Percentiles rank a stretch among this genome's conserved stretches.
These are phyloP conservation scores for Megaleporinus macrocephalus DNA, from an alignment of 2,113 vertebrate genomes.

Conservation along the genomic window DNA sequence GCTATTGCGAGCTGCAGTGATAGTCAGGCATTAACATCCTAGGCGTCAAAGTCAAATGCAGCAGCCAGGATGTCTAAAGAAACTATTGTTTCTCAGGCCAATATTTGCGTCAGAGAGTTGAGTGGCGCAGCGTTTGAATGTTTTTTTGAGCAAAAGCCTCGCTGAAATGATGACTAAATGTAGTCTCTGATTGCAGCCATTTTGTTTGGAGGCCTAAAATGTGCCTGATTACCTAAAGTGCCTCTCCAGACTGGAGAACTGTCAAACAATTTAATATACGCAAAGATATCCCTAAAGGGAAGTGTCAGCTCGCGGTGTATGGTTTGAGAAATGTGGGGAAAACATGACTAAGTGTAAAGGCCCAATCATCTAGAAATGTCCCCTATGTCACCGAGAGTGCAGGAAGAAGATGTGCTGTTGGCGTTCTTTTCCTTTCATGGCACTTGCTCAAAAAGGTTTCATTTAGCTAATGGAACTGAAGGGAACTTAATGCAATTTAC, in stretches of 20 bases:
- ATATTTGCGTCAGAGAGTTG: not conserved
- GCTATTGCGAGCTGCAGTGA: not conserved
- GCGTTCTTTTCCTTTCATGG: slow-evolving; percentile 41
- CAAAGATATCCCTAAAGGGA: slow-evolving; percentile 2
- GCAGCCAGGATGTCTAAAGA: not conserved
- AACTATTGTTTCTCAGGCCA: not conserved
- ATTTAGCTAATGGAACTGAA: slow-evolving; percentile 52
- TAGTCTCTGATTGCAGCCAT: not conserved
- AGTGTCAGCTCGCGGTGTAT: slow-evolving; percentile 1
- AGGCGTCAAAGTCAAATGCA: not conserved
- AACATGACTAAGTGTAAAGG: slow-evolving; percentile 7
- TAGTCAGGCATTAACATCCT: not conserved
- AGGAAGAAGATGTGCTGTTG: not conserved
- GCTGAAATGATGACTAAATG: not conserved
- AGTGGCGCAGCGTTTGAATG: not conserved
- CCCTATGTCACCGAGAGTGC: slow-evolving; percentile 1
- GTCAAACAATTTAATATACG: not conserved
- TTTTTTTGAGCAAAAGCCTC: not conserved
- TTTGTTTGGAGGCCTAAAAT: not conserved
- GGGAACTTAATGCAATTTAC: slow-evolving; percentile 31
- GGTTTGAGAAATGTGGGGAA: not conserved
- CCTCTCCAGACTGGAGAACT: not conserved
- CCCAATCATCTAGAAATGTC: slow-evolving; percentile 1
- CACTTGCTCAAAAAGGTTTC: slow-evolving; percentile 47
- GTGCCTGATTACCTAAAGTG: slow-evolving; percentile 9